Conservation (phyloP, 37 sponge, comb jelly and placozoan species). For the Corticium candelabrum region DNA sequence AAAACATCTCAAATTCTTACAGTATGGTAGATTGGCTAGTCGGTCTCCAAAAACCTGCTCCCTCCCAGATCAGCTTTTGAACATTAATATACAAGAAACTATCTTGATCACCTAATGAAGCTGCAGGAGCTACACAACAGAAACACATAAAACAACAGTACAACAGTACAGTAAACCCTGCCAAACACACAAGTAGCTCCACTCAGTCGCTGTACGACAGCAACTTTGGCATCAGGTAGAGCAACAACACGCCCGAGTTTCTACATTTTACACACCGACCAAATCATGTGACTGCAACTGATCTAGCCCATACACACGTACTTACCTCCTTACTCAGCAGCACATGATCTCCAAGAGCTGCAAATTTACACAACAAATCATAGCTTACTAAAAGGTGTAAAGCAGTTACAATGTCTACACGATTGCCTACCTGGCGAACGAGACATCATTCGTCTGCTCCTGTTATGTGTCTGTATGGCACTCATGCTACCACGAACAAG, state of each 20-base stretch:
- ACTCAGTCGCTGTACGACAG: not conserved
- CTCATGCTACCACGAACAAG: no score
- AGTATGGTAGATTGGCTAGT: not conserved
- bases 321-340: not conserved
- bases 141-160: not conserved
- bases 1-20: not conserved
- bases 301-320: no score
- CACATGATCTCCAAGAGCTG: not conserved
- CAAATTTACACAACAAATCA: no score
- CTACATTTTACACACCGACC: not conserved
- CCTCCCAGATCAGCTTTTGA: not conserved
- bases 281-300: not conserved
- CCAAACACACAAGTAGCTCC: not conserved
- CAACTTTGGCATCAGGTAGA: not conserved
- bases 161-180: not conserved
- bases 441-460: not conserved
- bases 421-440: not conserved
- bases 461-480: no score
- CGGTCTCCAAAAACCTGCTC: not conserved
- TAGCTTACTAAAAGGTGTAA: no score
- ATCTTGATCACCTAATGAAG: not conserved
- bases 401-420: no score
- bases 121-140: not conserved
- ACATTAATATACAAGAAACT: not conserved
- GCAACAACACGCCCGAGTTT: slow-evolving; percentile 1